These are phyloP conservation scores for Sarcophaga rosellei DNA, from an alignment of 2,888 invertebrate species.

Conservation along the genomic window DNA sequence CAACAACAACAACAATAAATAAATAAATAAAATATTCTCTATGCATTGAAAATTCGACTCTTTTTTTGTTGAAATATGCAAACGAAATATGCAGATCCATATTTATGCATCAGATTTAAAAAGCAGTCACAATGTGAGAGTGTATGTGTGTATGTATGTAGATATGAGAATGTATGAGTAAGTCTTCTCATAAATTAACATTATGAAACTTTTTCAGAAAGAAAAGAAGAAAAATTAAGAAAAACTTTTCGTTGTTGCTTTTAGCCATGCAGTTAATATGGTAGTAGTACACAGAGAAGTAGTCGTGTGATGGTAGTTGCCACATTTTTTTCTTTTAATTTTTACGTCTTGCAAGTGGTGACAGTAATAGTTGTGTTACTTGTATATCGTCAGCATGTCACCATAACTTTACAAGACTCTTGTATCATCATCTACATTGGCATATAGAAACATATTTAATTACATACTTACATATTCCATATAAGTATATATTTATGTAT, in stretches of 20 bases:
- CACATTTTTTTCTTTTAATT: too few relatives aligned
- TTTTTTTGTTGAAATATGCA: slow-evolving; percentile 18
- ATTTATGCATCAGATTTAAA: slow-evolving; percentile 15
- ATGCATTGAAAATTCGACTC: too few relatives aligned
- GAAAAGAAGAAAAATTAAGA: neutral
- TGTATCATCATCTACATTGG: neutral
- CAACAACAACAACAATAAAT: slow-evolving; percentile 10
- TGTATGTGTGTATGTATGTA: neutral
- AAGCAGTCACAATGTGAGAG: neutral
- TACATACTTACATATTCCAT: neutral
- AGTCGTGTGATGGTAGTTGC: too few relatives aligned
- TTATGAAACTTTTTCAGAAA: neutral
- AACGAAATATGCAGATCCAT: slow-evolving; percentile 41
- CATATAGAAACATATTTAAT: neutral
- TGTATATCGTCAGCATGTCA: slow-evolving; percentile 35
- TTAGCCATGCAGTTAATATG: too few relatives aligned
- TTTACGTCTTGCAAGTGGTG: too few relatives aligned
- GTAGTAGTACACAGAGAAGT: too few relatives aligned
- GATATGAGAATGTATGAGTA: neutral
- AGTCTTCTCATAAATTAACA: slow-evolving; percentile 12
- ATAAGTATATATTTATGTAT: neutral
- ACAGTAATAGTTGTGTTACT: slow-evolving; percentile 9
- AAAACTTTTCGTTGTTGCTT: neutral
- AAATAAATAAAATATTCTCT: too few relatives aligned
- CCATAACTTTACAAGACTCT: slow-evolving; percentile 25